Evolutionary conservation across 2,888 invertebrate genomes (phyloP).

Genomic region (Doris montereyensis): DNA sequence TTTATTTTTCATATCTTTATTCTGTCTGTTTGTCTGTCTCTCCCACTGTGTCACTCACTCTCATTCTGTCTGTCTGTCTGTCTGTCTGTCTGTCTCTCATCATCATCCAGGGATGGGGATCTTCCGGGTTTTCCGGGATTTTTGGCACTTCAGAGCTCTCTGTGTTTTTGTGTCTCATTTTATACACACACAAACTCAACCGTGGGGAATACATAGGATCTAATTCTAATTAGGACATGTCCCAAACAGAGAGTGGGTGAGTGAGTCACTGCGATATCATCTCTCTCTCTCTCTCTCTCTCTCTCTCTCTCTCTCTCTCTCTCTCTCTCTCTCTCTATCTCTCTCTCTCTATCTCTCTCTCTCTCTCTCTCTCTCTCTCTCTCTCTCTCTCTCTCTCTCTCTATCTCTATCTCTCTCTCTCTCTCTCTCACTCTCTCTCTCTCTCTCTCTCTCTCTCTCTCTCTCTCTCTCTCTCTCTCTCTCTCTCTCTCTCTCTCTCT

Average conservation of each 20-base stretch:
- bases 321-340: no score
- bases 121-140: background rate
- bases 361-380: conserved; percentile 17
- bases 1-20: background rate
- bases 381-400: no score
- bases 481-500: background rate
- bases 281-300: background rate
- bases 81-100: conserved; percentile 6
- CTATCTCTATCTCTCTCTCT: no score
- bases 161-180: no score
- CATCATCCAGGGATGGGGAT: no score
- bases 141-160: background rate
- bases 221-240: background rate
- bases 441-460: background rate
- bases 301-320: background rate
- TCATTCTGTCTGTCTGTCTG: conserved; percentile 13
- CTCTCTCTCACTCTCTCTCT: conserved; percentile 4
- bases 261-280: no score
- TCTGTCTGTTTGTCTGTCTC: background rate
- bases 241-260: background rate
- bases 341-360: no score
- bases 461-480: background rate
- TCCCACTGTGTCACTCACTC: background rate
- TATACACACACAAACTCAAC: background rate
- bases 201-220: background rate